Evolutionary conservation across 2,113 vertebrate species (phyloP).

Genomic region (Archocentrus centrarchus): DNA sequence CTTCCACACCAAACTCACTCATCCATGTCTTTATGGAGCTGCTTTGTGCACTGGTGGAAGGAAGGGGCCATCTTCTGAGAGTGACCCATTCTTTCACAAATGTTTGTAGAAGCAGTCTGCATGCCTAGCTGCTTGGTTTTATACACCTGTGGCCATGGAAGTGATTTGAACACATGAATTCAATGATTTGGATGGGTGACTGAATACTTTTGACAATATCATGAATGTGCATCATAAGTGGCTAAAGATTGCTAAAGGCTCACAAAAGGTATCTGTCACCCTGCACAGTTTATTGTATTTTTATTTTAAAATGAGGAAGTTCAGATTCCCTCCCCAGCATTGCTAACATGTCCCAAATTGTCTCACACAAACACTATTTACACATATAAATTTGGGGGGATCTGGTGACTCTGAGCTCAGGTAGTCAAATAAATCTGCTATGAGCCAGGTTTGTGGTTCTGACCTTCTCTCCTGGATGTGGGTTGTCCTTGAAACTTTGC

Average conservation of each 20-base stretch:
- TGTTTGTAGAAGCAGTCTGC: too few species aligned
- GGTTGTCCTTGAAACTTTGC: neutral
- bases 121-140: too few species aligned
- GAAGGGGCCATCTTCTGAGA: too few species aligned
- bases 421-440: neutral
- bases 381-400: neutral
- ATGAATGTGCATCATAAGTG: neutral
- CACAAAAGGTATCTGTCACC: neutral
- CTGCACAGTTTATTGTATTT: neutral
- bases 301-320: neutral
- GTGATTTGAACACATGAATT: too few species aligned
- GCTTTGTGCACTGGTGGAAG: too few species aligned
- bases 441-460: neutral
- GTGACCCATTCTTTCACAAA: too few species aligned
- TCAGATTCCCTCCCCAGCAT: accelerated
- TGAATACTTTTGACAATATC: too few species aligned
- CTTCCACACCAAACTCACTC: too few species aligned
- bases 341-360: neutral
- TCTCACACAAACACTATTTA: neutral
- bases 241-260: neutral
- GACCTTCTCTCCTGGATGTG: neutral
- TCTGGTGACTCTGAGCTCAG: neutral
- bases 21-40: too few species aligned
- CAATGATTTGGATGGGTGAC: too few species aligned
- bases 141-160: too few species aligned